Evolutionary conservation across 2,888 invertebrate species (phyloP).

Genomic region (Ophion obscuratus): DNA sequence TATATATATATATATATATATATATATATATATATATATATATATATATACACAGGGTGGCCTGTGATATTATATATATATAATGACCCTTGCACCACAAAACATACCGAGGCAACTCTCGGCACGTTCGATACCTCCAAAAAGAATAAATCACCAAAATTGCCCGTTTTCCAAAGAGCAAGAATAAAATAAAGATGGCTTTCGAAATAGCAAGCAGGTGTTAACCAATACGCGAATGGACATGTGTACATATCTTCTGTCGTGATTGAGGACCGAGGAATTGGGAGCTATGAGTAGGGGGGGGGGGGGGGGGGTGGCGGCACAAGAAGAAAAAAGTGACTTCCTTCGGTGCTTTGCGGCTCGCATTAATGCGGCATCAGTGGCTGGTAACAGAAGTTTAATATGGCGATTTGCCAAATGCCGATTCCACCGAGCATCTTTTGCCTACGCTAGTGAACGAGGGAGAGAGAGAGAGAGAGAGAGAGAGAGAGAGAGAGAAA

Average conservation of each 20-base stretch:
- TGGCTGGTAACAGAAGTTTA: constrained; percentile 57
- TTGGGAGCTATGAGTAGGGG: not conserved
- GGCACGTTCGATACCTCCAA: not conserved
- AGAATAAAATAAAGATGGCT: constrained; percentile 10
- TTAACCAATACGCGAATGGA: constrained; percentile 49
- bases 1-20: no score
- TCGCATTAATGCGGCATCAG: constrained; percentile 61
- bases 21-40: not conserved
- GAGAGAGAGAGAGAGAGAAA: constrained; percentile 1
- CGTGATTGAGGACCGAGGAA: not conserved
- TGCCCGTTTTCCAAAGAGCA: not conserved
- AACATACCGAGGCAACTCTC: constrained; percentile 26
- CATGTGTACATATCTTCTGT: constrained; percentile 22
- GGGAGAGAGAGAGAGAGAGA: not conserved
- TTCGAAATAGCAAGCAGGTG: constrained; percentile 52
- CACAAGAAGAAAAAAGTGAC: constrained; percentile 50
- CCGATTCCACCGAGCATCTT: constrained; percentile 56
- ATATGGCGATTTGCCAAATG: constrained; percentile 65
- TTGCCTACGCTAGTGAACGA: constrained; percentile 24
- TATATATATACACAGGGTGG: no score
- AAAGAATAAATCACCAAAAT: not conserved
- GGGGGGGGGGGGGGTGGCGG: not conserved
- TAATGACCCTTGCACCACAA: constrained; percentile 39
- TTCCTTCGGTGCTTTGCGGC: constrained; percentile 50
- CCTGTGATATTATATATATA: no score